Conservation (phyloP, 1,140 invertebrate genomes). For the Trissolcus basalis region DNA sequence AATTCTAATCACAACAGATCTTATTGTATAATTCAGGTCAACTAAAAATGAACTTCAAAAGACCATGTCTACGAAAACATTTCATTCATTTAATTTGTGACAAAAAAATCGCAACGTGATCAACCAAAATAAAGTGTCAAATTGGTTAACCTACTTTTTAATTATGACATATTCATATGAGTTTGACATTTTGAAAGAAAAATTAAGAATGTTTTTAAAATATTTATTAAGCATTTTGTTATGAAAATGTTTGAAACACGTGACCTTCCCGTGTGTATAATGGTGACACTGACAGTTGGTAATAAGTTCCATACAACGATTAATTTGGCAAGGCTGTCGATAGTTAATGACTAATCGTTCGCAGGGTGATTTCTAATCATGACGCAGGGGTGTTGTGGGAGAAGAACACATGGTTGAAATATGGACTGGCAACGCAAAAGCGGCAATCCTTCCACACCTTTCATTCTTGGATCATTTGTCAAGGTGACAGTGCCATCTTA, state of each 20-base stretch:
- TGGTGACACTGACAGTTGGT: slow-evolving; percentile 30
- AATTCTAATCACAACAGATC: no score
- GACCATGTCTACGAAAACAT: background rate
- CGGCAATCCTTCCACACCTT: slow-evolving; percentile 57
- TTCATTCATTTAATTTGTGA: no score
- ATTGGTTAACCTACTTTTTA: no score
- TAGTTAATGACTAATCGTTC: slow-evolving; percentile 70
- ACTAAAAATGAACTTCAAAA: background rate
- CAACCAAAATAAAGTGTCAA: no score
- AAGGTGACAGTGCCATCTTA: slow-evolving; percentile 72
- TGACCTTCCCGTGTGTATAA: slow-evolving; percentile 7
- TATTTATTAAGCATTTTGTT: no score
- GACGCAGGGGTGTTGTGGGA: slow-evolving; percentile 64
- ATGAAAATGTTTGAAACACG: no score
- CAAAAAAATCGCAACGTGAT: no score
- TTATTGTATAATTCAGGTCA: no score
- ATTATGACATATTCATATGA: no score
- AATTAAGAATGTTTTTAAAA: no score
- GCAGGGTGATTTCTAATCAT: slow-evolving; percentile 55
- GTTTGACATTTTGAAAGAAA: no score
- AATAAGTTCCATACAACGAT: slow-evolving; percentile 40
- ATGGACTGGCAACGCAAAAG: slow-evolving; percentile 26
- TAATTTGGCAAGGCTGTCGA: slow-evolving; percentile 68
- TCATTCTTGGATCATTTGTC: slow-evolving; percentile 71
- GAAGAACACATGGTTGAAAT: slow-evolving; percentile 65